A percentile compares a stretch with the other conserved stretches of the same genome.
Evolutionary conservation across 2,797 vertebrate species (phyloP).

Genomic region (Sternotherus odoratus): DNA sequence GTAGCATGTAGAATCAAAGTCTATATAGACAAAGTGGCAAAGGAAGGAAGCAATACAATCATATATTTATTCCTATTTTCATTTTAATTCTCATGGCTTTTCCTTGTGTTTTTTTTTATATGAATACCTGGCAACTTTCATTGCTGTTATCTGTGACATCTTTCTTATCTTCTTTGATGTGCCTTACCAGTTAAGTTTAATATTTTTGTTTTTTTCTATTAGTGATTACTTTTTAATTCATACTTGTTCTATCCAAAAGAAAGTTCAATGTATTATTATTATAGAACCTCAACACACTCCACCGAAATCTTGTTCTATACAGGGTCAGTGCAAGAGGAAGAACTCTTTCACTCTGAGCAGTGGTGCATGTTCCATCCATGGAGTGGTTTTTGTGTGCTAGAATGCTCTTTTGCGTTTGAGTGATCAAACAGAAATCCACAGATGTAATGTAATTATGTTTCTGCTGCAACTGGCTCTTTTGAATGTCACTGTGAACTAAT

Average conservation of each 20-base stretch:
- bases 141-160: background rate
- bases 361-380: background rate
- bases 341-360: slow-evolving; percentile 27
- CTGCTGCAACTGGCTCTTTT: slow-evolving; percentile 25
- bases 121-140: background rate
- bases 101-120: background rate
- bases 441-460: slow-evolving; percentile 16
- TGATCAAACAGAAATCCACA: slow-evolving; percentile 9
- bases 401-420: slow-evolving; percentile 1
- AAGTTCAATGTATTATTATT: background rate
- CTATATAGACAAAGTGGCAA: background rate
- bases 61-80: slow-evolving; percentile 11
- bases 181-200: background rate
- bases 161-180: slow-evolving; percentile 25
- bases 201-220: slow-evolving; percentile 13
- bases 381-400: background rate
- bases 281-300: slow-evolving; percentile 1
- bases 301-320: slow-evolving; percentile 36
- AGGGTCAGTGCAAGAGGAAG: background rate
- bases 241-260: slow-evolving; percentile 8
- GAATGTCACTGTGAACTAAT: slow-evolving; percentile 37
- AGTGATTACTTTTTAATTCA: slow-evolving; percentile 30
- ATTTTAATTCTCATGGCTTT: background rate
- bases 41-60: background rate
- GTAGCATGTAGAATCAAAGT: background rate